These are phyloP conservation scores for Bos indicus DNA, from an alignment of 2,113 vertebrate genomes.

Conservation along the genomic window DNA sequence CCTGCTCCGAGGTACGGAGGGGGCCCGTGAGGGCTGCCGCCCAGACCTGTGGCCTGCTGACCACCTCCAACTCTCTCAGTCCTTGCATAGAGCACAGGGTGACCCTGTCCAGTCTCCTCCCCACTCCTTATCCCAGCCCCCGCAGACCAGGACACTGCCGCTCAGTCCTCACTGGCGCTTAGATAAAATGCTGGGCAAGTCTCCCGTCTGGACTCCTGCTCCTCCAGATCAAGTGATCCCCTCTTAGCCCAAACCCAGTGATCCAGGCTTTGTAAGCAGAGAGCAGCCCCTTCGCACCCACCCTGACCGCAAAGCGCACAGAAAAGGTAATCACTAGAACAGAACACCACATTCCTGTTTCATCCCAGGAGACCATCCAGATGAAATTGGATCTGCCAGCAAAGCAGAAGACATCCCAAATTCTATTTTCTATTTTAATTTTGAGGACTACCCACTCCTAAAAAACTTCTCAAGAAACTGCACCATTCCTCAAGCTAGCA, in stretches of 20 bases:
- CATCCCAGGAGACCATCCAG: constrained; percentile 57
- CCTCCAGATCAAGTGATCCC: not conserved
- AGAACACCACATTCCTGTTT: accelerated
- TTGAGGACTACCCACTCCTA: constrained; percentile 64
- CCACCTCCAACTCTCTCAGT: not conserved
- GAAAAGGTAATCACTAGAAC: accelerated
- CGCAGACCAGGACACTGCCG: not conserved
- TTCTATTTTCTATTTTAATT: constrained; percentile 77
- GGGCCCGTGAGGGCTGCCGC: not conserved
- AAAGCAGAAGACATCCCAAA: not conserved
- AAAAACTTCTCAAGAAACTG: constrained; percentile 47
- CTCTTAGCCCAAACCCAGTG: not conserved
- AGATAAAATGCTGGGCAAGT: not conserved
- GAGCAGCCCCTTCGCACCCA: not conserved
- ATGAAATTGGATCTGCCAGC: not conserved
- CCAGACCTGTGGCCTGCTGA: not conserved
- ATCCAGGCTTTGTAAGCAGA: not conserved
- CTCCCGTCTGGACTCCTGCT: not conserved
- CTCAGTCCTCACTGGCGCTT: not conserved
- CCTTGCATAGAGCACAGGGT: not conserved
- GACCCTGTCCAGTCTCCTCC: not conserved
- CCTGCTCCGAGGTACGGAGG: constrained; percentile 82
- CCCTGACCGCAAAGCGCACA: accelerated
- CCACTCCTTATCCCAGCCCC: accelerated
- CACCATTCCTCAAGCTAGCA: not conserved